Conservation (phyloP, 64 coral and sea anemone genomes). For the Acropora tenuis region DNA sequence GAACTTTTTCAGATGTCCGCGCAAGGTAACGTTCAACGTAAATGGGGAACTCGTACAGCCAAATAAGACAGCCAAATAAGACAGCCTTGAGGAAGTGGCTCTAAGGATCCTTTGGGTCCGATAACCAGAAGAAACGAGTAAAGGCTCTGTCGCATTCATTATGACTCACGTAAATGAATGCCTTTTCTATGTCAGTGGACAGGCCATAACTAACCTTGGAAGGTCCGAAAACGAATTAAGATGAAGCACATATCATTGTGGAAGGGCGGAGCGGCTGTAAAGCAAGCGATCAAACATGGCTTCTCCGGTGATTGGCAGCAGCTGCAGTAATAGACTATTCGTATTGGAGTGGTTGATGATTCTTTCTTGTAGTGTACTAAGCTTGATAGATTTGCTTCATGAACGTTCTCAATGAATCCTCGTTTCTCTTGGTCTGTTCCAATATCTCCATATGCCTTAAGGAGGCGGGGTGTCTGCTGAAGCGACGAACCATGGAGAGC, state of each 20-base stretch:
- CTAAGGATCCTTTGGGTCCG: conserved; percentile 52
- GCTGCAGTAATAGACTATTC: conserved; percentile 37
- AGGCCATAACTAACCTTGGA: not conserved
- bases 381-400: not conserved
- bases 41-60: no score
- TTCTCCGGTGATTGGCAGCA: conserved; percentile 2
- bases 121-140: conserved; percentile 18
- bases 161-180: conserved; percentile 15
- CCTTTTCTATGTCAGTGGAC: conserved; percentile 26
- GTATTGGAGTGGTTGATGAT: conserved; percentile 42
- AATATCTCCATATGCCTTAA: conserved; percentile 38
- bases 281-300: conserved; percentile 52
- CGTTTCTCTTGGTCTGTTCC: conserved; percentile 31
- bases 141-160: conserved; percentile 20
- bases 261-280: not conserved
- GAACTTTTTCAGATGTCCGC: no score
- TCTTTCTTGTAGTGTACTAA: conserved; percentile 46
- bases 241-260: conserved; percentile 14
- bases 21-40: no score
- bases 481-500: conserved; percentile 23
- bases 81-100: conserved; percentile 4
- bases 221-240: conserved; percentile 32
- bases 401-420: conserved; percentile 61
- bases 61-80: no score
- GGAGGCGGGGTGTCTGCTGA: not conserved